Evolutionary conservation across 2,888 invertebrate genomes (phyloP).

Genomic region (Acanthosepion lycidas): DNA sequence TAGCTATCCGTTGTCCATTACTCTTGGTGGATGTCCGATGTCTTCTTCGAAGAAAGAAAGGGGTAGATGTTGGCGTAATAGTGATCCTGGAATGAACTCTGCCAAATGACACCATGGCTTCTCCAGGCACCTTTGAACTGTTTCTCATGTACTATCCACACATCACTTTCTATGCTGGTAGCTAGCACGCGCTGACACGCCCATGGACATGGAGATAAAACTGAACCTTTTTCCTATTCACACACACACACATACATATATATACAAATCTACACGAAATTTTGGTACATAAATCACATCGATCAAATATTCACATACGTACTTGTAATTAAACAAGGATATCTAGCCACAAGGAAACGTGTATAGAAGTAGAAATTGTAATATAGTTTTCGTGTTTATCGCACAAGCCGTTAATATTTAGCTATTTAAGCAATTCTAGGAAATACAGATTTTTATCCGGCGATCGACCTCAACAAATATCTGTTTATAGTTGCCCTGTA

Average conservation of each 20-base stretch:
- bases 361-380: too few relatives aligned
- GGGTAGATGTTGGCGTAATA: not conserved
- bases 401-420: too few relatives aligned
- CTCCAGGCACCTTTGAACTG: not conserved
- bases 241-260: not conserved
- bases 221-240: too few relatives aligned
- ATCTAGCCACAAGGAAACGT: too few relatives aligned
- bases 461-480: too few relatives aligned
- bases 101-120: not conserved
- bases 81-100: not conserved
- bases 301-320: not conserved
- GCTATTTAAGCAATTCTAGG: too few relatives aligned
- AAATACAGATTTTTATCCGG: too few relatives aligned
- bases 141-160: not conserved
- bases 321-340: too few relatives aligned
- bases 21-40: not conserved
- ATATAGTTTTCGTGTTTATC: too few relatives aligned
- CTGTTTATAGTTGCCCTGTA: too few relatives aligned
- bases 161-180: not conserved
- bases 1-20: not conserved
- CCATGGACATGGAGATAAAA: not conserved
- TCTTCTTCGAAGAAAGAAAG: not conserved
- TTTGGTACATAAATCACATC: not conserved
- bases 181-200: not conserved
- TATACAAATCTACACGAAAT: not conserved